Conservation (phyloP, 2,888 invertebrate species). For the Himalopsyche tibetana region DNA sequence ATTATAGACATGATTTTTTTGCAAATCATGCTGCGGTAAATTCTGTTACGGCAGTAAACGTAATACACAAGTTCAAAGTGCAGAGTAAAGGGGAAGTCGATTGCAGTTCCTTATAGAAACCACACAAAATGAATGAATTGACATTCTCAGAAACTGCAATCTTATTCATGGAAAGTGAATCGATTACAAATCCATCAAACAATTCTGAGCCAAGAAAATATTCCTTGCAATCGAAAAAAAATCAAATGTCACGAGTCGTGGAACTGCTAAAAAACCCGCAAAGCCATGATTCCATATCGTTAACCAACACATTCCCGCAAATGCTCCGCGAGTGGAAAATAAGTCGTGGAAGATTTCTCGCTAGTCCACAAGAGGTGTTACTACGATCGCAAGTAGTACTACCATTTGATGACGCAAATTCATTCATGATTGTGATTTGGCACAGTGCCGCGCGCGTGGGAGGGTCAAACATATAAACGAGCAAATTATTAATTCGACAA, state of each 20-base stretch:
- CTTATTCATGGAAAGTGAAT: constrained; percentile 34
- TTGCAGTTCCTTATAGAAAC: constrained; percentile 11
- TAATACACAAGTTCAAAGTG: not conserved
- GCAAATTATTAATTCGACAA: too few species aligned
- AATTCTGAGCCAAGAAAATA: not conserved
- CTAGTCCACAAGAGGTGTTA: not conserved
- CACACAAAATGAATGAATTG: not conserved
- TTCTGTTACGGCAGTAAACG: too few species aligned
- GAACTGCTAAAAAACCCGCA: not conserved
- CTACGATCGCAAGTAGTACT: constrained; percentile 7
- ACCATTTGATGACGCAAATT: constrained; percentile 39
- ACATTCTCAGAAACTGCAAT: constrained; percentile 7
- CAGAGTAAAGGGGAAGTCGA: not conserved
- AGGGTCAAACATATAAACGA: not conserved
- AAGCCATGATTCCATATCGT: not conserved
- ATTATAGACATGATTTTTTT: too few species aligned
- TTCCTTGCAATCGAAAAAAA: not conserved
- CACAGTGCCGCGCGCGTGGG: constrained; percentile 3
- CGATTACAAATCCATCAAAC: not conserved
- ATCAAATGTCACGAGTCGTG: constrained; percentile 13
- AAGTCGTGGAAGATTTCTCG: constrained; percentile 35
- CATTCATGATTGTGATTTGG: constrained; percentile 23
- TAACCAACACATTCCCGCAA: constrained; percentile 12
- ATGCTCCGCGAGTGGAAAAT: constrained; percentile 11
- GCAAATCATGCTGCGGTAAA: too few species aligned